Percentiles rank a stretch among this genome's conserved stretches.
Conservation (phyloP, 2,113 vertebrate species). For the Stegastes partitus region DNA sequence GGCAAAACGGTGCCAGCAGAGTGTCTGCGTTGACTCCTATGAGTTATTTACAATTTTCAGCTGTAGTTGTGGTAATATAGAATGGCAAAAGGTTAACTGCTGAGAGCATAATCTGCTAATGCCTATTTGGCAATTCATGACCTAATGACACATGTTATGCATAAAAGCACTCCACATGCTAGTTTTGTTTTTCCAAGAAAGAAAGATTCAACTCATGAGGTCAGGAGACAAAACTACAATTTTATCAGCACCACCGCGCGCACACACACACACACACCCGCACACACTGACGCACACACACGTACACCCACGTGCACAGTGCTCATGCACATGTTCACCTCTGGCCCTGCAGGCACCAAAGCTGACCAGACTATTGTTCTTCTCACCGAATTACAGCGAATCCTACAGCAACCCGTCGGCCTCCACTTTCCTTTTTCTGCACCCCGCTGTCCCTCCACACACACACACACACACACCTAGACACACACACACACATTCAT, state of each 20-base stretch:
- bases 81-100: constrained; percentile 55
- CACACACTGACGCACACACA: neutral
- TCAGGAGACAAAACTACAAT: constrained; percentile 47
- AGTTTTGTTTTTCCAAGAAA: constrained; percentile 42
- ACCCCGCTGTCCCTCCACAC: constrained; percentile 10
- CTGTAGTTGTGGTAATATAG: constrained; percentile 2
- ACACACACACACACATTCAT: neutral
- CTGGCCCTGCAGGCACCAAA: constrained; percentile 20
- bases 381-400: constrained; percentile 41
- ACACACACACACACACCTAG: neutral
- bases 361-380: constrained; percentile 26
- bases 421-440: constrained; percentile 61
- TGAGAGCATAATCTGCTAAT: constrained; percentile 31
- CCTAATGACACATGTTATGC: constrained; percentile 59
- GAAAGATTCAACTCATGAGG: constrained; percentile 38
- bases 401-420: neutral
- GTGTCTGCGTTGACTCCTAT: constrained; percentile 14
- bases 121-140: constrained; percentile 37
- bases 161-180: constrained; percentile 35
- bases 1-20: neutral
- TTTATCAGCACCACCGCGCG: constrained; percentile 21
- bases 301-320: neutral
- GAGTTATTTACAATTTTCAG: constrained; percentile 43
- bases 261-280: neutral
- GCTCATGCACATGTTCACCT: constrained; percentile 21